These are phyloP conservation scores for Camponotus fellah DNA, from an alignment of 2,888 invertebrate genomes.

Conservation along the genomic window DNA sequence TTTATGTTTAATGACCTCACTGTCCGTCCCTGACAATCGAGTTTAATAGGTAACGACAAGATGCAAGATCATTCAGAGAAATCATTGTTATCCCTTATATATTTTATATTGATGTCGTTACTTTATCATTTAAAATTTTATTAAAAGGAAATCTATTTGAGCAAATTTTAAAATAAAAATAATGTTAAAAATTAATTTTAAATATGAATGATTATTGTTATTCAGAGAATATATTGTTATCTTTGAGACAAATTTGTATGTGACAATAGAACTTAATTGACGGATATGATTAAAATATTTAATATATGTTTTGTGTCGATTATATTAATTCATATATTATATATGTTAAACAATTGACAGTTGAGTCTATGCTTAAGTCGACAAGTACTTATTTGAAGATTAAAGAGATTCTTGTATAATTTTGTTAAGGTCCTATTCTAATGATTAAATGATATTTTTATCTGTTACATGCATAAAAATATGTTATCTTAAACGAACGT, in stretches of 20 bases:
- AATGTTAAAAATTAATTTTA: conserved; percentile 8
- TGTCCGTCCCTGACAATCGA: conserved; percentile 76
- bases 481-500: background rate
- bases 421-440: conserved; percentile 56
- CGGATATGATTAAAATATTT: conserved; percentile 17
- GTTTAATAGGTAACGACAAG: conserved; percentile 61
- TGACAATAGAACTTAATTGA: background rate
- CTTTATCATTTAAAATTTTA: background rate
- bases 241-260: conserved; percentile 21
- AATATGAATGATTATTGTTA: conserved; percentile 11
- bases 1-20: conserved; percentile 64
- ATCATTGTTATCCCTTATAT: conserved; percentile 13
- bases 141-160: background rate
- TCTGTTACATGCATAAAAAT: background rate
- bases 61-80: conserved; percentile 4
- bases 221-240: background rate
- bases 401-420: background rate
- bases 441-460: conserved; percentile 6
- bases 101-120: conserved; percentile 33
- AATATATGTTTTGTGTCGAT: conserved; percentile 13
- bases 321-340: conserved; percentile 4
- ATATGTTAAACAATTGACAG: conserved; percentile 15
- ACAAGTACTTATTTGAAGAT: conserved; percentile 17
- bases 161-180: background rate
- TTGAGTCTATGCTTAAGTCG: conserved; percentile 11